These are phyloP conservation scores for Neopelma chrysocephalum DNA, from an alignment of 2,797 vertebrate genomes.

Conservation along the genomic window DNA sequence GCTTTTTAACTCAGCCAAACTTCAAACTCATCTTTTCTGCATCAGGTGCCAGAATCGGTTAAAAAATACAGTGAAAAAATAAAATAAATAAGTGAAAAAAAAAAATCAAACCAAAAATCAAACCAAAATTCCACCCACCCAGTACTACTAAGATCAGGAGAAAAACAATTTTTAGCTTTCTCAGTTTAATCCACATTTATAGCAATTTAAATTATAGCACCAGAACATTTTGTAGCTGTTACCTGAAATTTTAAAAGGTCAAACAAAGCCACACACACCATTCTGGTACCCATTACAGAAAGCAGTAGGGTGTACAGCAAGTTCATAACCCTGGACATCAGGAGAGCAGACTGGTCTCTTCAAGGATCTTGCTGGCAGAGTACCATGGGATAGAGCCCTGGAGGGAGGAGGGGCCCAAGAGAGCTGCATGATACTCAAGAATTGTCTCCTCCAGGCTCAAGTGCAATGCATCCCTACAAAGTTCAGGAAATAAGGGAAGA, in stretches of 20 bases:
- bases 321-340: neutral
- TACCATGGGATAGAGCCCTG: neutral
- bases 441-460: neutral
- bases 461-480: neutral
- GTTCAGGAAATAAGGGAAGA: neutral
- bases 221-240: neutral
- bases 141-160: neutral
- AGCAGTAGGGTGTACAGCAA: neutral
- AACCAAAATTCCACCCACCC: neutral
- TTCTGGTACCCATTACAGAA: neutral
- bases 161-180: neutral
- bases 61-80: neutral
- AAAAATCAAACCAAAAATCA: neutral
- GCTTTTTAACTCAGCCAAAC: neutral
- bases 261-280: neutral
- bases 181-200: neutral
- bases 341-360: neutral
- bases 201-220: neutral
- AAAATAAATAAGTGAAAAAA: neutral
- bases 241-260: neutral
- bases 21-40: neutral
- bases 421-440: neutral
- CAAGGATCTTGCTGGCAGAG: neutral
- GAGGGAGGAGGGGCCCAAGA: neutral
- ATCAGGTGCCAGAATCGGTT: neutral